A percentile compares a stretch with the other conserved stretches of the same genome.
Evolutionary conservation across 2,797 vertebrate genomes (phyloP).

Genomic region (Harpagifer antarcticus): DNA sequence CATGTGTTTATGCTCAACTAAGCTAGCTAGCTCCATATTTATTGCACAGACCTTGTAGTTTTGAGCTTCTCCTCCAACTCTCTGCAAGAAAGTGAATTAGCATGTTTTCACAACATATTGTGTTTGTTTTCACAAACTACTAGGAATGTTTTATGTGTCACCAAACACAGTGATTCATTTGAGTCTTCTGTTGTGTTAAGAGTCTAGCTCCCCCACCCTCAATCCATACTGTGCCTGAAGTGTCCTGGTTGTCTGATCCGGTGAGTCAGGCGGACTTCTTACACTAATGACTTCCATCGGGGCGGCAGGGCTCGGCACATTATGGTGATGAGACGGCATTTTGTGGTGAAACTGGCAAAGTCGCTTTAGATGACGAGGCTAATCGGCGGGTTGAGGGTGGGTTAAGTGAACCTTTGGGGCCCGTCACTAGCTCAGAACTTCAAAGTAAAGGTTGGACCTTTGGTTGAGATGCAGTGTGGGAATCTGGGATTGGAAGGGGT

Average conservation of each 20-base stretch:
- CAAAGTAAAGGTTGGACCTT: slow-evolving; percentile 69
- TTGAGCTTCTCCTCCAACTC: slow-evolving; percentile 11
- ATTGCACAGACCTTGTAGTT: background rate
- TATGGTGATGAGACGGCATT: slow-evolving; percentile 69
- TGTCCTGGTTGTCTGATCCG: slow-evolving; percentile 47
- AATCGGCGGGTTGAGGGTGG: slow-evolving; percentile 36
- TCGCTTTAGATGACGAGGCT: slow-evolving; percentile 48
- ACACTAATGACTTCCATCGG: slow-evolving; percentile 76
- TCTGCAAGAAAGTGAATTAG: background rate
- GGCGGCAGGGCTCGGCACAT: slow-evolving; percentile 39
- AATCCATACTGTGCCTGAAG: slow-evolving; percentile 33
- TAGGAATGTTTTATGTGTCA: slow-evolving; percentile 55
- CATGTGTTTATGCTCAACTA: slow-evolving; percentile 18
- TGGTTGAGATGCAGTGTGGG: slow-evolving; percentile 50
- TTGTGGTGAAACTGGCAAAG: slow-evolving; percentile 73
- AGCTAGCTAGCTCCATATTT: background rate
- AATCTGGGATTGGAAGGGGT: slow-evolving; percentile 49
- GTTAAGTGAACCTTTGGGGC: slow-evolving; percentile 57
- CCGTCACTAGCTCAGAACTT: slow-evolving; percentile 67
- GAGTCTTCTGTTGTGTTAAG: slow-evolving; percentile 29
- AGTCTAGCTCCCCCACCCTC: slow-evolving; percentile 34
- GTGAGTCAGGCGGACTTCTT: slow-evolving; percentile 67
- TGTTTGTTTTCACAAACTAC: too few species aligned
- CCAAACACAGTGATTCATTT: slow-evolving; percentile 55
- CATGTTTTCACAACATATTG: slow-evolving; percentile 26